Percentiles rank a stretch among this genome's conserved stretches.
These are phyloP conservation scores for Corythaeola cristata DNA, from an alignment of 2,113 vertebrate species.

Conservation along the genomic window DNA sequence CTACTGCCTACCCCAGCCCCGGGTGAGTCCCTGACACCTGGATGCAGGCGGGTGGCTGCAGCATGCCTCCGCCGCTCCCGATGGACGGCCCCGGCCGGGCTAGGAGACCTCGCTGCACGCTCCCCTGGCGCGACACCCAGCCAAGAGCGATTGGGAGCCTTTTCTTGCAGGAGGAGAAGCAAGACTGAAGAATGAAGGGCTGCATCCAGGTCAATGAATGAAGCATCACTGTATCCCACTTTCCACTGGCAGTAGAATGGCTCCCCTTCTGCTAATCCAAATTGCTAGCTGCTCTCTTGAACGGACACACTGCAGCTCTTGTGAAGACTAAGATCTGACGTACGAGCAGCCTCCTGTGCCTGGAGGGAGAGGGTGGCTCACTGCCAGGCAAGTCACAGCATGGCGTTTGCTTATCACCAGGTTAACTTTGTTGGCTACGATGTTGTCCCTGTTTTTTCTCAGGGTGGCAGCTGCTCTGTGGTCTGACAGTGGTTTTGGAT, in stretches of 20 bases:
- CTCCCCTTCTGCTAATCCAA: background rate
- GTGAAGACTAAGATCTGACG: background rate
- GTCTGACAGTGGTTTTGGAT: background rate
- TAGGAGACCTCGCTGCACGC: rapidly evolving
- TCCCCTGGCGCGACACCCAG: rapidly evolving
- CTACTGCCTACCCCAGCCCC: background rate
- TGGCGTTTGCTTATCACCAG: background rate
- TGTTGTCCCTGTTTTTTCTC: background rate
- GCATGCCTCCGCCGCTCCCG: rapidly evolving
- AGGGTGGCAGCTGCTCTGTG: background rate
- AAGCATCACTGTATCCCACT: background rate
- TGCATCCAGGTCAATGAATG: background rate
- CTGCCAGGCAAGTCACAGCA: background rate
- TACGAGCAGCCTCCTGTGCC: rapidly evolving
- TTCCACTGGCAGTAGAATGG: background rate
- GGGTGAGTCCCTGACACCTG: background rate
- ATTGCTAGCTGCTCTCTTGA: background rate
- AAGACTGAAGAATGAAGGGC: background rate
- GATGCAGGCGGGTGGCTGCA: background rate
- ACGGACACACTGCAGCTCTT: background rate
- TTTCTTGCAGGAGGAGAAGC: background rate
- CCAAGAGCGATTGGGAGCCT: background rate
- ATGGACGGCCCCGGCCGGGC: no score
- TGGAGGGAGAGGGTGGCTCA: background rate
- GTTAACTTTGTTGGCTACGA: background rate